Evolutionary conservation across 2,888 invertebrate genomes (phyloP).

Genomic region (Drosophila lacicola): DNA sequence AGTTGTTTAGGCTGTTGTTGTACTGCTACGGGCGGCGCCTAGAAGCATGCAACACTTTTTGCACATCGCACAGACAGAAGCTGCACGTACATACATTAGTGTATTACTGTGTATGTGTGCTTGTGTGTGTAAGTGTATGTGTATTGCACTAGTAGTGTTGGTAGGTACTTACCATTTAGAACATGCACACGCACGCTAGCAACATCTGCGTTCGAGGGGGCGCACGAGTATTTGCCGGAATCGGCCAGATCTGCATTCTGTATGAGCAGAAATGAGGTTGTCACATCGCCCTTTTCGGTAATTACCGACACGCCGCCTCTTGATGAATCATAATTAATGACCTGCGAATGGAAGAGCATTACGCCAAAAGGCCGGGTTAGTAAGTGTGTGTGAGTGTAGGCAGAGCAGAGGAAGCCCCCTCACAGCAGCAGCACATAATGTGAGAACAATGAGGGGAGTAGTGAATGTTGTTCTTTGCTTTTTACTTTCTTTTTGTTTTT

Average conservation of each 20-base stretch:
- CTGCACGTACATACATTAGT: slow-evolving; percentile 20
- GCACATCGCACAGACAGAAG: slow-evolving; percentile 20
- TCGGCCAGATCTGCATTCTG: slow-evolving; percentile 91
- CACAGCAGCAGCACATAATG: slow-evolving; percentile 28
- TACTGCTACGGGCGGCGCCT: slow-evolving; percentile 22
- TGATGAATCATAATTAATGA: slow-evolving; percentile 92
- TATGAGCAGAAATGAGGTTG: slow-evolving; percentile 91
- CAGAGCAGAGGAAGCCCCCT: neutral
- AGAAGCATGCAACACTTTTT: slow-evolving; percentile 54
- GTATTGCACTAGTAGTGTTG: slow-evolving; percentile 22
- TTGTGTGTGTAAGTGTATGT: slow-evolving; percentile 22
- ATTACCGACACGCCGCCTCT: slow-evolving; percentile 92
- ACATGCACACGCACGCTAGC: slow-evolving; percentile 92
- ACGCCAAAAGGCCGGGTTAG: slow-evolving; percentile 40
- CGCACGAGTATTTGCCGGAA: slow-evolving; percentile 92
- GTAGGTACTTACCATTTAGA: slow-evolving; percentile 89
- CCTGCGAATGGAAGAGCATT: slow-evolving; percentile 85
- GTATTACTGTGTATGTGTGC: slow-evolving; percentile 12
- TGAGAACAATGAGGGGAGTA: slow-evolving; percentile 43
- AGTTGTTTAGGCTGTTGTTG: neutral
- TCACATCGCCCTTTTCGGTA: slow-evolving; percentile 92
- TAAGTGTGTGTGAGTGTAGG: slow-evolving; percentile 20
- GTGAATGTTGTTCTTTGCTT: slow-evolving; percentile 9
- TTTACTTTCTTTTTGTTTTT: neutral
- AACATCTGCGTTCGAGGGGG: slow-evolving; percentile 92